Evolutionary conservation across 35 echinoderm and acorn worm species (phyloP).

Genomic region (Chiridota heheva): DNA sequence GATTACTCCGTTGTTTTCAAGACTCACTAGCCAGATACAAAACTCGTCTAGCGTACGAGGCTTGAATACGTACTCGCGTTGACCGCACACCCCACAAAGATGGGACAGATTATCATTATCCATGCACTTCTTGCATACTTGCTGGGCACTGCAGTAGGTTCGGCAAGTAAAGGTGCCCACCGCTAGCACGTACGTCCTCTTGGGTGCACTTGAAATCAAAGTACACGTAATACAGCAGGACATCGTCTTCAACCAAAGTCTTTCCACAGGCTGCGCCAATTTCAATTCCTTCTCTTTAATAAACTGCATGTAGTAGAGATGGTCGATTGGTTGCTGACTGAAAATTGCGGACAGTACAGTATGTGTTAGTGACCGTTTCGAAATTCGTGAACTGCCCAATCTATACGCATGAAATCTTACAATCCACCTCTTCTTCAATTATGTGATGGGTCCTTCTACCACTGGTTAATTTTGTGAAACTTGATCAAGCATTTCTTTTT

Average conservation of each 20-base stretch:
- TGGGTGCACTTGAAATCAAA: slow-evolving; percentile 72
- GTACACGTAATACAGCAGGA: slow-evolving; percentile 45
- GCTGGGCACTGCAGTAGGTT: slow-evolving; percentile 55
- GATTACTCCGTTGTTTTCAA: slow-evolving; percentile 14
- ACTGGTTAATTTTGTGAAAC: too few relatives aligned
- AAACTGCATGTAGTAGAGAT: slow-evolving; percentile 6
- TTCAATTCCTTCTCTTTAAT: background rate
- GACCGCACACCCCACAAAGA: slow-evolving; percentile 25
- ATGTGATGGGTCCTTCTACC: too few relatives aligned
- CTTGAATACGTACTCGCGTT: slow-evolving; percentile 38
- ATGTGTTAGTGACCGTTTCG: too few relatives aligned
- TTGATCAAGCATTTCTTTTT: too few relatives aligned
- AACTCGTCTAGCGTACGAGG: slow-evolving; percentile 26
- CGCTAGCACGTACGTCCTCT: background rate
- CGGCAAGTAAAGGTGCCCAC: slow-evolving; percentile 7
- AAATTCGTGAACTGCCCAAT: too few relatives aligned
- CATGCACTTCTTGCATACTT: slow-evolving; percentile 40
- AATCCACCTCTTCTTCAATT: too few relatives aligned
- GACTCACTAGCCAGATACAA: slow-evolving; percentile 51
- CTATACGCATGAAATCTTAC: too few relatives aligned
- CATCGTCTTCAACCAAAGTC: background rate
- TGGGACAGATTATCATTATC: background rate
- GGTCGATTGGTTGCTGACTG: background rate
- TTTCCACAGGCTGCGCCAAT: background rate
- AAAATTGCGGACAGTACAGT: too few relatives aligned